A percentile compares a stretch with the other conserved stretches of the same genome.
phyloP scores from a whole-genome alignment of 2,888 invertebrate species.

The Suillia variegata region DNA sequence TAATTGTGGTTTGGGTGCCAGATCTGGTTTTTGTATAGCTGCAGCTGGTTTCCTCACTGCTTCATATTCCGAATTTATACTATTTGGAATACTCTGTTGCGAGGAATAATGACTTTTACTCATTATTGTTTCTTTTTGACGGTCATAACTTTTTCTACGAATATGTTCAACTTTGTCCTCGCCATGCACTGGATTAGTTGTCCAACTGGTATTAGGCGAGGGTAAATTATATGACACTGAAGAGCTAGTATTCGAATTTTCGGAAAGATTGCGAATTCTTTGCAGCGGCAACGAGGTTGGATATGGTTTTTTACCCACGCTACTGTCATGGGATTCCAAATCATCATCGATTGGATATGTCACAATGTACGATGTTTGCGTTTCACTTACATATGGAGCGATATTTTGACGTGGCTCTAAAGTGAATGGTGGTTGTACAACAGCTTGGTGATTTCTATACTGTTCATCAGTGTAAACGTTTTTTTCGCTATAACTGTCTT shows the following conservation, averaged over 20 bases:
- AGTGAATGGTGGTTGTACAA: not conserved
- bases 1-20: slow-evolving; percentile 32
- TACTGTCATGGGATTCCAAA: not conserved
- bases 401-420: not conserved
- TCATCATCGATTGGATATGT: slow-evolving; percentile 49
- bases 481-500: not conserved
- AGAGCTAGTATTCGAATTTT: slow-evolving; percentile 45
- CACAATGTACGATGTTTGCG: slow-evolving; percentile 45
- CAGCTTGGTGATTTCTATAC: not conserved
- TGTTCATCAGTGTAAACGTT: not conserved
- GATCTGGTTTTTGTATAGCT: slow-evolving; percentile 34
- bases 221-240: slow-evolving; percentile 37
- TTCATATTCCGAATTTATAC: not conserved
- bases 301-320: not conserved
- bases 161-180: slow-evolving; percentile 10
- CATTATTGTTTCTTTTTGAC: not conserved
- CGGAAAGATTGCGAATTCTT: slow-evolving; percentile 37
- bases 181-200: slow-evolving; percentile 44
- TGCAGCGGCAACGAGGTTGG: slow-evolving; percentile 28
- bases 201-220: slow-evolving; percentile 46
- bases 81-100: not conserved
- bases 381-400: slow-evolving; percentile 39
- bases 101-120: not conserved
- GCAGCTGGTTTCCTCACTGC: slow-evolving; percentile 35
- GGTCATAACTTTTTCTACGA: not conserved